phyloP scores from a whole-genome alignment of 37 sponge, comb jelly and placozoan genomes.

The Theonella swinhoei region DNA sequence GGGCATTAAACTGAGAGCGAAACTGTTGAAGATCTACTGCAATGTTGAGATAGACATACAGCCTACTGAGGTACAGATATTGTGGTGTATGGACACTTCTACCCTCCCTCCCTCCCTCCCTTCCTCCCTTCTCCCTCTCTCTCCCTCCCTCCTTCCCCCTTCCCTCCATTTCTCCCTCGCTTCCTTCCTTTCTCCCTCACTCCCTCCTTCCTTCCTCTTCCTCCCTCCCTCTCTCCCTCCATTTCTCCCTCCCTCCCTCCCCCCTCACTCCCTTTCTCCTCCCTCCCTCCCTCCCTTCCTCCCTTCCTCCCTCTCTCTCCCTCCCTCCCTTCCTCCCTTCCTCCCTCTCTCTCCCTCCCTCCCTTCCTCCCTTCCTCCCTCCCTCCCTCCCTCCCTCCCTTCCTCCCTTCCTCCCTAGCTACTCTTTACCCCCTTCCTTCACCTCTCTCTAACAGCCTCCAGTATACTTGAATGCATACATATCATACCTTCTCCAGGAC shows the following conservation, averaged over 20 bases:
- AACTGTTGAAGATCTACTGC: background rate
- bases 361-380: background rate
- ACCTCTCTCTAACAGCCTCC: too few relatives aligned
- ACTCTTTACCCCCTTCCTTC: background rate
- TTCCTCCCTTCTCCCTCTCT: too few relatives aligned
- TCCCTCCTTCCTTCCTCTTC: too few relatives aligned
- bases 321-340: background rate
- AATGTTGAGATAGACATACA: background rate
- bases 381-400: background rate
- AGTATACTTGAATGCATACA: too few relatives aligned
- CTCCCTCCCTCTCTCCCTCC: slow-evolving; percentile 1
- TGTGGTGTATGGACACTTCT: background rate
- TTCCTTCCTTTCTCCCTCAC: too few relatives aligned
- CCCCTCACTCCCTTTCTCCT: background rate
- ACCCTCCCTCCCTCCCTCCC: too few relatives aligned
- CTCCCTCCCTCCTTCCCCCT: too few relatives aligned
- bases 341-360: slow-evolving; percentile 1
- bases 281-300: background rate
- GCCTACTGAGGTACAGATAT: background rate
- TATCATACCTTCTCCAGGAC: background rate
- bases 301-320: background rate
- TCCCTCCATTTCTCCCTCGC: too few relatives aligned
- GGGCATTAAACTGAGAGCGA: background rate
- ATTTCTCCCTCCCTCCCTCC: too few relatives aligned
- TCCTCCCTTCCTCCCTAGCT: background rate